Evolutionary conservation across 1,140 invertebrate species (phyloP), one percentile per base, ranked within the genome.

Genomic region (Heliconius himera): DNA sequence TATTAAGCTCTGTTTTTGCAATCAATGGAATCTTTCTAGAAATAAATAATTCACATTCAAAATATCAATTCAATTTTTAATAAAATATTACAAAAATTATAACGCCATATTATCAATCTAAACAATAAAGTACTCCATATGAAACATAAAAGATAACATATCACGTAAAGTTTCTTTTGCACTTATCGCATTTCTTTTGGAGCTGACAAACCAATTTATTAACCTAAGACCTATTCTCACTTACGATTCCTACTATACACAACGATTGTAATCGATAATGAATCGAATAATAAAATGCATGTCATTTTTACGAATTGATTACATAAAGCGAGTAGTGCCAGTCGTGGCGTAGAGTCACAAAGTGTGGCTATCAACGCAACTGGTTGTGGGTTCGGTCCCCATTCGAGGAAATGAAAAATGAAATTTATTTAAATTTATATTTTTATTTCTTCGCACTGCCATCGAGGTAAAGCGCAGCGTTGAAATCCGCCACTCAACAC

Each of bases 301-400:
- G 33, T 36, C 8, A 33, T 66, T 71, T 79, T 71, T 38, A 66
- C 78, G 46, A 76, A 72, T 71, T 54, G 73, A 79, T 73, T 76
- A 51, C 78, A 51, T 74, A 80, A 76, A 16, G 46, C 70, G 60
- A 41, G 36, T 76, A 74, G 74, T 70, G 78, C 78, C 78, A 70
- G 60, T 75, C 73, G 73, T 66, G 74, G 70, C 73, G 9, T 46
- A 26, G 74, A 72, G 78, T 1, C 11, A 13, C 11, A 41, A 13
- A 13, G 41, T 13, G 41, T 41, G 41, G 4, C 41, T 41, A 11
- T 41, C 13, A 46, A 46, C 13, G 13, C 41, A 4, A 46, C 41
- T 46, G 13, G 0, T 46, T 46, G 41, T 46, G 13, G 41, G 41
- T 46, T 4, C 13, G 41, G 16, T 13, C 4, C 41, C 41, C 13